These are phyloP conservation scores for Alligator sinensis DNA, from an alignment of 2,113 vertebrate species.

Conservation along the genomic window DNA sequence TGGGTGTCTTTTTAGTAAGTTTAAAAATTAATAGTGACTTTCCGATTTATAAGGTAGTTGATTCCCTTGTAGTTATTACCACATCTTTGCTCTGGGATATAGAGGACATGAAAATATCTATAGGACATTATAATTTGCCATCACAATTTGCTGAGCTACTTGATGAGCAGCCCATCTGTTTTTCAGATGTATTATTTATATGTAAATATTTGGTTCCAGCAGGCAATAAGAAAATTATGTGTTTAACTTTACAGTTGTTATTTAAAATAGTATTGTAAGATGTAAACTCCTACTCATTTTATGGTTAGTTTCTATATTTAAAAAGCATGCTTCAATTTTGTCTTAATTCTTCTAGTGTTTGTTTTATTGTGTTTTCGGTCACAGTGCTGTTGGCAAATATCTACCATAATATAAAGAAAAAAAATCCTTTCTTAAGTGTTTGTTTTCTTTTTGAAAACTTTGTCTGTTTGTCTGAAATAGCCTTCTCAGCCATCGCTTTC, in stretches of 20 bases:
- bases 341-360: neutral
- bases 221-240: neutral
- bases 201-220: slow-evolving; percentile 7
- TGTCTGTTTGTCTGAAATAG: neutral
- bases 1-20: neutral
- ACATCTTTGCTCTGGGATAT: neutral
- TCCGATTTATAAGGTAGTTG: neutral
- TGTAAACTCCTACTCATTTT: slow-evolving; percentile 7
- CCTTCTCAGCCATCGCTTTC: neutral
- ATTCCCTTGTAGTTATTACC: neutral
- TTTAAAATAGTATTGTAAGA: neutral
- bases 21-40: neutral
- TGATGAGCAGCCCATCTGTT: slow-evolving; percentile 32
- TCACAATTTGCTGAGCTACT: neutral
- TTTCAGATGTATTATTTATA: neutral
- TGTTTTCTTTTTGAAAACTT: neutral
- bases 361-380: slow-evolving; percentile 47
- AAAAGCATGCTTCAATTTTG: neutral
- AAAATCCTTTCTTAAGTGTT: neutral
- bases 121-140: neutral
- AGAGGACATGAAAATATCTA: neutral
- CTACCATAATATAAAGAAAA: neutral
- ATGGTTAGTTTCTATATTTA: slow-evolving; percentile 19
- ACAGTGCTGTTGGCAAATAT: neutral
- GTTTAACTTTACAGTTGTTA: slow-evolving; percentile 28